These are phyloP conservation scores for Odontesthes bonariensis DNA, from an alignment of 2,113 vertebrate genomes.

Conservation along the genomic window DNA sequence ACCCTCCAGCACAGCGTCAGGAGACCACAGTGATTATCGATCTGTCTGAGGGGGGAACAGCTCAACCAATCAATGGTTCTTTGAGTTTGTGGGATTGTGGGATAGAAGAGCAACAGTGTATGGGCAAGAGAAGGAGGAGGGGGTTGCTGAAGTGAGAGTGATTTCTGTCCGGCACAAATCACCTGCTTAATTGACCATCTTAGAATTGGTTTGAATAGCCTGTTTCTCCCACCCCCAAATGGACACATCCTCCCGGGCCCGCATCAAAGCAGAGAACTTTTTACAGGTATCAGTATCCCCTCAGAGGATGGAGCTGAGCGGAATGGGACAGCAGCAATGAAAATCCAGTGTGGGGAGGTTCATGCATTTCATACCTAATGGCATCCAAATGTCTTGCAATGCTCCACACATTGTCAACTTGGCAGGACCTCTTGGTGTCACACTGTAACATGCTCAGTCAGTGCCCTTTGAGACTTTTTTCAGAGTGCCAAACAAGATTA, in stretches of 20 bases:
- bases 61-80: constrained; percentile 83
- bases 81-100: constrained; percentile 68
- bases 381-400: neutral
- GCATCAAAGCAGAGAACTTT: constrained; percentile 34
- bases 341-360: constrained; percentile 23
- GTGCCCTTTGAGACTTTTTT: too few species aligned
- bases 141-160: constrained; percentile 44
- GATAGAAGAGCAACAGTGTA: constrained; percentile 44
- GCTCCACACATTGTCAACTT: neutral
- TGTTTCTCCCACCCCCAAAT: neutral
- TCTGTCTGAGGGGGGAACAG: constrained; percentile 73
- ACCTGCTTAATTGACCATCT: constrained; percentile 69
- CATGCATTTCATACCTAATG: constrained; percentile 4
- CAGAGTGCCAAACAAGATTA: too few species aligned
- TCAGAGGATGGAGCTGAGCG: constrained; percentile 23
- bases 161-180: constrained; percentile 75
- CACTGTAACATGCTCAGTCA: neutral
- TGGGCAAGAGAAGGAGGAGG: neutral
- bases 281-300: constrained; percentile 61
- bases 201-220: constrained; percentile 71
- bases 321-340: constrained; percentile 35
- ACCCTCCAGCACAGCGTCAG: constrained; percentile 49
- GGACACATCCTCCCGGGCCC: constrained; percentile 15
- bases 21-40: constrained; percentile 79
- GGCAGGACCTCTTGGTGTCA: neutral